Evolutionary conservation across 2,113 vertebrate genomes (phyloP).

Genomic region (Dolichotis patagonum): DNA sequence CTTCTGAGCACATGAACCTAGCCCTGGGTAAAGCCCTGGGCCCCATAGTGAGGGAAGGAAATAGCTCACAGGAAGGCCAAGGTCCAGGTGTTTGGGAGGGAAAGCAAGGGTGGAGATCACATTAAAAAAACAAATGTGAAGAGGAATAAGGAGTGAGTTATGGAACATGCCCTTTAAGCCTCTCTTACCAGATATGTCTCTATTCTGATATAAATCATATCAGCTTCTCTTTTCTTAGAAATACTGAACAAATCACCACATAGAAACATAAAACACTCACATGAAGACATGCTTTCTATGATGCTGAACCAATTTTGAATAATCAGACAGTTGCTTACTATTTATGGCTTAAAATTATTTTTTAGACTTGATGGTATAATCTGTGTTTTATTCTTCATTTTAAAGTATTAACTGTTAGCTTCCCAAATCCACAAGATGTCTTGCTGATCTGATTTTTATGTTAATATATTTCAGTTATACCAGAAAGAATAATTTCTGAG

Average conservation of each 20-base stretch:
- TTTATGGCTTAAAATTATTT: neutral
- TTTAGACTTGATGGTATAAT: neutral
- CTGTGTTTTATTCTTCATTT: neutral
- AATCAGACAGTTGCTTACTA: neutral
- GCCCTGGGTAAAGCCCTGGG: neutral
- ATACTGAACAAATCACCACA: neutral
- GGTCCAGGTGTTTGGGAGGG: neutral
- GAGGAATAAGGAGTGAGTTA: neutral
- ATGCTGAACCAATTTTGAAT: neutral
- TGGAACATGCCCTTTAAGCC: neutral
- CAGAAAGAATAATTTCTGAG: neutral
- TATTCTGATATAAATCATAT: neutral
- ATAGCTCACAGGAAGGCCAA: neutral
- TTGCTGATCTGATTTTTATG: constrained; percentile 23
- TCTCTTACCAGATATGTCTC: neutral
- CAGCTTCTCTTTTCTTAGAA: neutral
- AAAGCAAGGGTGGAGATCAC: neutral
- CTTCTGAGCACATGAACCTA: neutral
- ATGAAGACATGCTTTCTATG: neutral
- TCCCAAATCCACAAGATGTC: neutral
- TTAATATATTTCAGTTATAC: neutral
- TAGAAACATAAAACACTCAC: neutral
- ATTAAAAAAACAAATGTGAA: neutral
- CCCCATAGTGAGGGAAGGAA: neutral
- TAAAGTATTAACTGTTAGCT: neutral